phyloP scores from a whole-genome alignment of 2,797 vertebrate species.

The Carapus acus region DNA sequence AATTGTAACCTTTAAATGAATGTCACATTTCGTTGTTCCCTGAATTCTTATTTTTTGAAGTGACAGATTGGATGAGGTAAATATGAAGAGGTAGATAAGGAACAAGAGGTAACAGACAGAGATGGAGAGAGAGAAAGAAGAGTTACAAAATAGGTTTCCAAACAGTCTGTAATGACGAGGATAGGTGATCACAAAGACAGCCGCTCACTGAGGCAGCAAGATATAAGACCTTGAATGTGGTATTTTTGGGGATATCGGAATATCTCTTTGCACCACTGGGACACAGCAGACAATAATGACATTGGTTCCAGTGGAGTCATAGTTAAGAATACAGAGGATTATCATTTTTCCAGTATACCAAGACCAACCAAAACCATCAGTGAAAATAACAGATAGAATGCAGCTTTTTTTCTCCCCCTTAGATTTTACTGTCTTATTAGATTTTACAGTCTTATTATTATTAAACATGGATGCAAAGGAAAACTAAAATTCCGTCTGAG shows the following conservation, averaged over 20 bases:
- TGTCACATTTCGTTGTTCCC: slow-evolving; percentile 63
- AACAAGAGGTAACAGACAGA: slow-evolving; percentile 15
- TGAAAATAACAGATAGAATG: no score
- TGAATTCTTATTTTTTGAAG: no score
- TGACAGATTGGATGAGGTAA: slow-evolving; percentile 38
- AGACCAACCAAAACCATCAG: no score
- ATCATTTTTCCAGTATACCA: slow-evolving; percentile 30
- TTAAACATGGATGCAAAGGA: no score
- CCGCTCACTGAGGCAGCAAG: slow-evolving; percentile 43
- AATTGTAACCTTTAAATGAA: slow-evolving; percentile 43
- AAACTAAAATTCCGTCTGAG: no score
- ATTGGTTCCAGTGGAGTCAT: slow-evolving; percentile 50
- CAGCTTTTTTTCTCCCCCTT: no score
- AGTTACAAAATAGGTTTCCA: slow-evolving; percentile 41
- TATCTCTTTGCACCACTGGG: slow-evolving; percentile 30
- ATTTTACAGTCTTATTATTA: no score
- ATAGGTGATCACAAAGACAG: slow-evolving; percentile 65
- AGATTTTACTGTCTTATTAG: no score
- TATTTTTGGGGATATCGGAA: slow-evolving; percentile 44
- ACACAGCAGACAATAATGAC: slow-evolving; percentile 26
- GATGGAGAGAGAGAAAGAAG: slow-evolving; percentile 23
- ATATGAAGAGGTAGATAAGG: slow-evolving; percentile 30
- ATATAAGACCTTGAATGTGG: slow-evolving; percentile 26
- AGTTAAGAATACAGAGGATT: slow-evolving; percentile 54
- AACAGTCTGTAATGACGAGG: slow-evolving; percentile 48